A percentile compares a stretch with the other conserved stretches of the same genome.
phyloP scores from a whole-genome alignment of 2,113 vertebrate species.

The Corythaeola cristata region DNA sequence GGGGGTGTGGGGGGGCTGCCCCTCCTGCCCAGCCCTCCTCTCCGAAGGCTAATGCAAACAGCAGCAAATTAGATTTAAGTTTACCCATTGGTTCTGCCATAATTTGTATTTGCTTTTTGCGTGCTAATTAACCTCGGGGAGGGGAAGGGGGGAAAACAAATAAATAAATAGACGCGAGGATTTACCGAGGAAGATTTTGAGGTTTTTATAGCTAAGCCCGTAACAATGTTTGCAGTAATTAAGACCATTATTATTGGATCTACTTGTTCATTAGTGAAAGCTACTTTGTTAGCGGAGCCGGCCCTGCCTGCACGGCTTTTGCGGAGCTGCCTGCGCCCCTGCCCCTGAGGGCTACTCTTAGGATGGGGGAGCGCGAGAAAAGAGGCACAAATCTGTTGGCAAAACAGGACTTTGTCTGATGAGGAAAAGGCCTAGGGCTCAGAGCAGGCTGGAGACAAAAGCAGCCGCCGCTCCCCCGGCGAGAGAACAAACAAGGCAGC shows the following conservation, averaged over 20 bases:
- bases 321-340: background rate
- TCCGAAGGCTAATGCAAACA: conserved; percentile 20
- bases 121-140: conserved; percentile 49
- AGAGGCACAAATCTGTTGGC: background rate
- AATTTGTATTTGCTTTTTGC: conserved; percentile 38
- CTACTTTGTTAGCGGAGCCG: background rate
- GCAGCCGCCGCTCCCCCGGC: background rate
- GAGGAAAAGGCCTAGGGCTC: conserved; percentile 2
- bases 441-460: conserved; percentile 22
- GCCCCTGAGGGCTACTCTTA: background rate
- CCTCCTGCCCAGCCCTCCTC: background rate
- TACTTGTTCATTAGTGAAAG: conserved; percentile 53
- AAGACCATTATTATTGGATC: conserved; percentile 21
- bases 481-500: background rate
- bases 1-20: background rate
- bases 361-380: background rate
- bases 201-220: conserved; percentile 10
- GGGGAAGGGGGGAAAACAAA: background rate
- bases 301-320: background rate
- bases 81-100: conserved; percentile 18
- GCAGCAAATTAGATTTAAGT: conserved; percentile 34
- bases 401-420: conserved; percentile 46
- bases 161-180: background rate
- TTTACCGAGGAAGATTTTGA: background rate
- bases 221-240: conserved; percentile 48